Evolutionary conservation across 2,113 vertebrate genomes (phyloP).

Genomic region (Corythaixoides concolor): DNA sequence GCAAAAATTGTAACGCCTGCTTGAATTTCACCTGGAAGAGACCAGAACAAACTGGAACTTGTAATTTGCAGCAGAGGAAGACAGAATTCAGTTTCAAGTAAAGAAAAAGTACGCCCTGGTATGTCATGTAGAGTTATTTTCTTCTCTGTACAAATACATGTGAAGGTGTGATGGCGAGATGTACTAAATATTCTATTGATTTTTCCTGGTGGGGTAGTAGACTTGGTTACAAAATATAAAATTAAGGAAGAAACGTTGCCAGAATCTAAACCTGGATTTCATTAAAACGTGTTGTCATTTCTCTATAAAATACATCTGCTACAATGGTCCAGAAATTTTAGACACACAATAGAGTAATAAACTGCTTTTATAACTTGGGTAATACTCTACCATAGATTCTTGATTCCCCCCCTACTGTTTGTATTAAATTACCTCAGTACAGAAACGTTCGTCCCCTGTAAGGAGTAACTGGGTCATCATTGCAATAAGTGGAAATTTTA

Average conservation of each 20-base stretch:
- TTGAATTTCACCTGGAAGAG: background rate
- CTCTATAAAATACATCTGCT: constrained; percentile 59
- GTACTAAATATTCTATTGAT: constrained; percentile 2
- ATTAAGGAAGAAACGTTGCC: constrained; percentile 45
- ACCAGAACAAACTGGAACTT: background rate
- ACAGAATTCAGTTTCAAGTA: background rate
- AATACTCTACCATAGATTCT: constrained; percentile 24
- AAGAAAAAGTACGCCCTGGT: background rate
- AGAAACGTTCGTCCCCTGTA: background rate
- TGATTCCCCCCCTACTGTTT: constrained; percentile 47
- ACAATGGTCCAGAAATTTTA: constrained; percentile 51
- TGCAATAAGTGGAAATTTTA: background rate
- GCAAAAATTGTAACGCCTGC: background rate
- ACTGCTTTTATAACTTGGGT: constrained; percentile 49
- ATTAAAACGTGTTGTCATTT: constrained; percentile 56
- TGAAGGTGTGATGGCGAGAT: constrained; percentile 29
- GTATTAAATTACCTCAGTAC: constrained; percentile 44
- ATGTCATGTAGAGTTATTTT: background rate
- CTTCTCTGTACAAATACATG: background rate
- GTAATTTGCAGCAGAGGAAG: background rate
- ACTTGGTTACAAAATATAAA: constrained; percentile 39
- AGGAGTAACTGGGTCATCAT: background rate
- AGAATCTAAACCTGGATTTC: constrained; percentile 62
- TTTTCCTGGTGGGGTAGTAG: constrained; percentile 26
- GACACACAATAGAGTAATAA: constrained; percentile 66